Evolutionary conservation across 2,113 vertebrate species (phyloP), one percentile per base, ranked within the genome.

Genomic region (Equus quagga): DNA sequence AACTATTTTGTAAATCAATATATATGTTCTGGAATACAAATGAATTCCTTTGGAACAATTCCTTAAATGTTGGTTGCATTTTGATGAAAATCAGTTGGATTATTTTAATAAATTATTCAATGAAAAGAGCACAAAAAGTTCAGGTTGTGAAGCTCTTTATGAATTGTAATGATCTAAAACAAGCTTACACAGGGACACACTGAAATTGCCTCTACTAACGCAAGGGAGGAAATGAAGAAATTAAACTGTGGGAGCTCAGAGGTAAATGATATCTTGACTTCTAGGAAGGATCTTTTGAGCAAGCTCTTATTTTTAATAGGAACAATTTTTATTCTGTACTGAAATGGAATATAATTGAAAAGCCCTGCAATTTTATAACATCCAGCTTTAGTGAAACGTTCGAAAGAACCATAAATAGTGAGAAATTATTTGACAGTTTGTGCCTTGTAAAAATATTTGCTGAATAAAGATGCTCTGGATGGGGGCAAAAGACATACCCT

Each of bases 61-160:
- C 33, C 46, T 94, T 85, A 69, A 60, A 51, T 91, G 44, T 51
- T 89, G 69, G 23, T 60, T 92, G n/a, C 86, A 90, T 87, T 72
- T 96, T 95, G 62, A 89, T 75, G 62, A 93, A 97, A 91, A 95
- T 91, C 78, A 41, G 46, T 86, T 82, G 26, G 87, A 91, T 75
- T 96, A 78, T 88, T 97, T 96, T 91, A 96, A 96, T 96, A 95
- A 89, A 94, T 96, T 97, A 76, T 91, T 84, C 80, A 85, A 72
- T 72, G 95, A 70, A 31, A 17, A 62, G 67, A 91, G 33, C 56
- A 76, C 46, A 95, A 72, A 76, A 85, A 91, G 31, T 93, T 95
- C 62, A 90, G 81, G 33, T 49, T 76, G 24, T n/a, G 36, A 82
- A 75, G 69, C 36, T 84, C 78, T 84, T 90, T 90, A 46, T 26